Base-by-base conservation (phyloP, 2,797 vertebrate species). In the Enteromius mattozi region DNA sequence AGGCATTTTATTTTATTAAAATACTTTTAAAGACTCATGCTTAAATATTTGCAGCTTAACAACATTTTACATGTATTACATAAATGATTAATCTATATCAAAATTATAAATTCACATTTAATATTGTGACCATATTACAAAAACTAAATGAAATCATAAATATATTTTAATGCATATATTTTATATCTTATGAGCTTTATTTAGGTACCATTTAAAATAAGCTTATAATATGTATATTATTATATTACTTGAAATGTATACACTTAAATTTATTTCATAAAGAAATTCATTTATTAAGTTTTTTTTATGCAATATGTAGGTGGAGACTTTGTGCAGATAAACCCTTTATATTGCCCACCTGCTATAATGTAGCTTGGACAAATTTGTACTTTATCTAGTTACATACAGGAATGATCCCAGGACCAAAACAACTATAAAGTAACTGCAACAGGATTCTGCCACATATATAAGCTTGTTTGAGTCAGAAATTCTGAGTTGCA, bases 361-460 rank as follows among this genome's bases (percentile, higher is more conserved):
- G 68, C 51, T 71, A 40, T 51, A 70, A 81, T 61, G 12, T 61
- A 72, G 40, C 54, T 13, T 72, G 51, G 68, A 72, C 61, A 33
- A 14, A 72, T 72, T 47, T 61, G 21, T 45, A 61, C 56, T 70
- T 47, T 19, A 27, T 61, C 40, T 2, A 72, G 69, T 4, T 10
- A 45, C 27, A 33, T 81, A 69, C 83, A 76, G 21, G 21, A 80
- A 59, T 45, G n/a, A 42, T 61, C 27, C 63, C 47, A 72, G 69
- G 79, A 40, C 56, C 27, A 75, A n/a, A 17, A 30, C 61, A 71
- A 37, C 19, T 63, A 66, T 33, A 69, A 74, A 19, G 45, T 2
- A 33, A 33, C 24, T 49, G 70, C 30, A 49, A 49, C 1, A 27
- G 17, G 70, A 72, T 49, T 30, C 24, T 49, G 24, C 30, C 12